Base-by-base conservation (phyloP, 2,113 vertebrate species). In the Lepus americanus region DNA sequence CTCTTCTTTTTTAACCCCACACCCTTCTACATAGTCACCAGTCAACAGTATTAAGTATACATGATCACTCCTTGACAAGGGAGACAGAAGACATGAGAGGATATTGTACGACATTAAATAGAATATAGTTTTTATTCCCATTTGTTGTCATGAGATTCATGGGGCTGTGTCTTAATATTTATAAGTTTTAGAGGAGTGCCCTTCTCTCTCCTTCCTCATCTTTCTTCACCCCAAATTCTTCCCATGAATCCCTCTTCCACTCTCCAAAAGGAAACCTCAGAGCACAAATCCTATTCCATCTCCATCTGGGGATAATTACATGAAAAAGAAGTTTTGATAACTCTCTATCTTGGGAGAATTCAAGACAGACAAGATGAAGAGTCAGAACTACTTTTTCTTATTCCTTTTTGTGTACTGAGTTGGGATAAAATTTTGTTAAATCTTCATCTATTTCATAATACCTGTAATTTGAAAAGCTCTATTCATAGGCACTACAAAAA, bases 391-490 rank as follows among this genome's bases (percentile, higher is more conserved):
- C 3, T 19, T 36, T 59, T 55, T 61, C 36, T 78, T 39, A 61
- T 64, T 86, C 33, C 10, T 69, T 79, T 33, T 23, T 80, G 36
- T 44, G 81, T n/a, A 83, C 22, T 76, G 22, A 3, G 84, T 8
- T 67, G 25, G 44, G 78, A 73, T 82, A 61, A 39, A 83, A 76
- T 92, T 69, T 67, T 94, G 44, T 66, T 92, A 81, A 61, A 25
- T 70, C 87, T 94, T 87, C 39, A 29, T 81, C 61, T 72, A 89
- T 91, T 93, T 96, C 51, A 39, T 82, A 36, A 19, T 73, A 10
- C 44, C 36, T 82, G 9, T 77, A 82, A 61, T 61, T 59, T 78
- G 3, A 29, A 95, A 92, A 93, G 39, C 9, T 63, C 33, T 69
- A 9, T 53, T 53, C 23, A 94, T 64, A 93, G 63, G 44, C 86